A percentile compares a stretch with the other conserved stretches of the same genome.
These are phyloP conservation scores for Melanostoma scalare DNA, from an alignment of 2,888 invertebrate species.

Conservation along the genomic window DNA sequence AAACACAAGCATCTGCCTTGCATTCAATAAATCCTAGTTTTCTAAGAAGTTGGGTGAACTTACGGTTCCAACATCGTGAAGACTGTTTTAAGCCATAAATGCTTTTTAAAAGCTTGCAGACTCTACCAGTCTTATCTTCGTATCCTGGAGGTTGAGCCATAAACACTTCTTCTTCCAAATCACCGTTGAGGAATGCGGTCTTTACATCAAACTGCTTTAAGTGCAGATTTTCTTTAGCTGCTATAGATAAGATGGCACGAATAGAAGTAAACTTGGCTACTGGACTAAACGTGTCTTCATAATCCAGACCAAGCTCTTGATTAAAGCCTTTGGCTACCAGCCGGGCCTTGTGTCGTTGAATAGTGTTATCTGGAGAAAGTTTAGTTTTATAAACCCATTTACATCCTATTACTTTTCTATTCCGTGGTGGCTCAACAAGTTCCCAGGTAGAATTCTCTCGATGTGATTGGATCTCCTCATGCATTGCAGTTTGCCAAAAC, in stretches of 20 bases:
- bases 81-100: not conserved
- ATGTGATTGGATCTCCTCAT: conserved; percentile 22
- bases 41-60: conserved; percentile 61
- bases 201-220: conserved; percentile 59
- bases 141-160: conserved; percentile 1
- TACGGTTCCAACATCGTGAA: conserved; percentile 59
- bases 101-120: conserved; percentile 54
- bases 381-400: conserved; percentile 76
- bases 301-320: no score
- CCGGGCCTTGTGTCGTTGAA: conserved; percentile 73
- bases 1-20: conserved; percentile 74
- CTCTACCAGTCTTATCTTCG: conserved; percentile 46
- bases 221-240: no score
- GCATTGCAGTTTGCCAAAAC: not conserved
- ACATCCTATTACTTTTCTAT: conserved; percentile 66
- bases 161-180: not conserved
- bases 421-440: conserved; percentile 47
- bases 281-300: no score
- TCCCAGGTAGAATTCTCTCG: conserved; percentile 53
- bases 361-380: not conserved
- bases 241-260: no score
- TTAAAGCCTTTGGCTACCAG: no score
- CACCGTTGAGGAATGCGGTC: conserved; percentile 27
- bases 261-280: no score
- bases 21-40: conserved; percentile 65